Evolutionary conservation across 2,113 vertebrate species (phyloP).

Genomic region (Diphyllodes magnificus): DNA sequence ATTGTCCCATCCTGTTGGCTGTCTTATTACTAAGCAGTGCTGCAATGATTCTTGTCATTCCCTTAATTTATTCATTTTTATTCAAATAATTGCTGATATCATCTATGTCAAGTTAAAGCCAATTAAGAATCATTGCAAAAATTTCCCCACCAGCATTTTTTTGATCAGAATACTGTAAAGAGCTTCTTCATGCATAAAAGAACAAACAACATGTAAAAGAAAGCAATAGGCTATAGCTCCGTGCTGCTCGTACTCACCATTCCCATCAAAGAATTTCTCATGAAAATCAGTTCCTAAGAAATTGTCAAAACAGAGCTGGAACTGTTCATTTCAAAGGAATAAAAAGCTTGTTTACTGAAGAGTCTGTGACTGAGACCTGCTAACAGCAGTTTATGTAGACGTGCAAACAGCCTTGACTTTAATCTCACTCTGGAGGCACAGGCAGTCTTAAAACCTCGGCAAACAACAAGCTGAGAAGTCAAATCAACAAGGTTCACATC

Average conservation of each 20-base stretch:
- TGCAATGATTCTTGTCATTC: background rate
- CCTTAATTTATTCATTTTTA: background rate
- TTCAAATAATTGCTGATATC: background rate
- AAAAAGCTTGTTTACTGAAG: background rate
- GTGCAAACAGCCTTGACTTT: slow-evolving; percentile 1
- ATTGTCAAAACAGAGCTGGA: background rate
- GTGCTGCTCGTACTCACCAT: background rate
- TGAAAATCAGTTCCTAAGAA: background rate
- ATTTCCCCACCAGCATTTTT: background rate
- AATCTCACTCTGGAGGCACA: slow-evolving; percentile 33
- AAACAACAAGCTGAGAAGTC: background rate
- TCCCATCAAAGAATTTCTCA: background rate
- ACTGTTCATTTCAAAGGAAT: background rate
- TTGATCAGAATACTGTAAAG: background rate
- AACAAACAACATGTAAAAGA: background rate
- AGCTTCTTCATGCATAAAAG: background rate
- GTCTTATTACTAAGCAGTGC: background rate
- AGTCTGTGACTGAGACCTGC: background rate
- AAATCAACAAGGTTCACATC: background rate
- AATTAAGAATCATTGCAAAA: background rate
- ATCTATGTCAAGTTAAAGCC: background rate
- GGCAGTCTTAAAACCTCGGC: background rate
- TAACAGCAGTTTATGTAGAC: slow-evolving; percentile 3
- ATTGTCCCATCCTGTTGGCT: background rate
- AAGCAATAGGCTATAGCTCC: background rate